A percentile compares a stretch with the other conserved stretches of the same genome.
phyloP scores from a whole-genome alignment of 2,113 vertebrate species.

The Ascaphus truei region DNA sequence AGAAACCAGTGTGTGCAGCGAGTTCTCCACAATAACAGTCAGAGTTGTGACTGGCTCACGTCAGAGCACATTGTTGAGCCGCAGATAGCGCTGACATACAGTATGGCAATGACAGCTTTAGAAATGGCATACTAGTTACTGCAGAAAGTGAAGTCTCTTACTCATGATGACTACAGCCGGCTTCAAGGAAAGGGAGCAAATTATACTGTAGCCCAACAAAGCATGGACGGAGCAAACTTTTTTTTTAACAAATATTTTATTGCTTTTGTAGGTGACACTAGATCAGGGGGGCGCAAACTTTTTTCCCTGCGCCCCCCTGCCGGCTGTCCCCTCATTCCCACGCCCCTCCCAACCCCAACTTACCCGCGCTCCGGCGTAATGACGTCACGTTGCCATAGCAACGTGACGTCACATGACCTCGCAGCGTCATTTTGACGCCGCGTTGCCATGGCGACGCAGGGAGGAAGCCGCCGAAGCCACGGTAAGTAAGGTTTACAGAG shows the following conservation, averaged over 20 bases:
- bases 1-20: slow-evolving; percentile 40
- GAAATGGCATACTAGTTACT: slow-evolving; percentile 48
- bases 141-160: slow-evolving; percentile 22
- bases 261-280: not conserved
- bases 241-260: not conserved
- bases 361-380: too few relatives aligned
- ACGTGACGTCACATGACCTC: too few relatives aligned
- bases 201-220: not conserved
- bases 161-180: not conserved
- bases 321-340: too few relatives aligned
- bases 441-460: too few relatives aligned
- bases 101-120: slow-evolving; percentile 33
- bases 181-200: not conserved
- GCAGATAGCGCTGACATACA: slow-evolving; percentile 30
- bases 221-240: not conserved
- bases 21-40: slow-evolving; percentile 57
- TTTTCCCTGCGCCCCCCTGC: too few relatives aligned
- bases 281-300: too few relatives aligned
- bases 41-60: slow-evolving; percentile 59
- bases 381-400: too few relatives aligned
- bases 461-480: too few relatives aligned
- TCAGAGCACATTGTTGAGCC: slow-evolving; percentile 60
- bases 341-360: too few relatives aligned
- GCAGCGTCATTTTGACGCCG: too few relatives aligned
- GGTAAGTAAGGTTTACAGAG: too few relatives aligned